phyloP scores from a whole-genome alignment of 1,140 invertebrate species.

The Drosophila fuyamai region DNA sequence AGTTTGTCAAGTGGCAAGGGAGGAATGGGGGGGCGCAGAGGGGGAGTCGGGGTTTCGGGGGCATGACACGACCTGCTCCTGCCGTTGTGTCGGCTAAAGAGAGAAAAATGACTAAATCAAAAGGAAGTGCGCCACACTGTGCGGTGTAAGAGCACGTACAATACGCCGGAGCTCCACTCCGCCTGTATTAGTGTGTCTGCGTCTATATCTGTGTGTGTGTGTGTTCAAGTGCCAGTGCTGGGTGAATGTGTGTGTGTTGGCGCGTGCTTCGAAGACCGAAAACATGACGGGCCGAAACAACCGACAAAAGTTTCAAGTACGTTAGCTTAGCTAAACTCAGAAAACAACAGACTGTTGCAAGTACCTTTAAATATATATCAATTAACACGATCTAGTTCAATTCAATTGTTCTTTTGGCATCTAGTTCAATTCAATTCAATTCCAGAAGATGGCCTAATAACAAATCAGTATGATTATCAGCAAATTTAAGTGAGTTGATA shows the following conservation, averaged over 20 bases:
- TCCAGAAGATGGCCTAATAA: no score
- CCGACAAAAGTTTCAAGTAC: slow-evolving; percentile 31
- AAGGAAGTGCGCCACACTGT: slow-evolving; percentile 81
- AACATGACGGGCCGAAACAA: slow-evolving; percentile 52
- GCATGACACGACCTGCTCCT: slow-evolving; percentile 58
- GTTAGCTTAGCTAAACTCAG: neutral
- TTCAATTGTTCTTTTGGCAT: no score
- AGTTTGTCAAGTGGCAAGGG: slow-evolving; percentile 55
- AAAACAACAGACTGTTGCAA: neutral
- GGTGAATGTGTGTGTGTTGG: slow-evolving; percentile 57
- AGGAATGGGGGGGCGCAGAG: neutral
- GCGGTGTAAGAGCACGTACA: slow-evolving; percentile 79
- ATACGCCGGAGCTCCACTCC: slow-evolving; percentile 51
- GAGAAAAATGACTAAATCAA: slow-evolving; percentile 84
- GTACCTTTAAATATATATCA: no score
- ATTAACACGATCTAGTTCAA: no score
- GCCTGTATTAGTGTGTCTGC: slow-evolving; percentile 28
- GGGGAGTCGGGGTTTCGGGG: neutral
- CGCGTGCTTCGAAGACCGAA: slow-evolving; percentile 77
- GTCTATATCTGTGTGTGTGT: neutral
- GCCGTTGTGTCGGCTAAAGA: slow-evolving; percentile 73
- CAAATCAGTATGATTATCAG: no score
- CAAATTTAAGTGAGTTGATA: no score
- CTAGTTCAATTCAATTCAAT: no score
- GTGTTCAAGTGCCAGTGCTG: slow-evolving; percentile 42